These are phyloP conservation scores for Urocitellus parryii DNA, from an alignment of 2,113 vertebrate genomes.

Conservation along the genomic window DNA sequence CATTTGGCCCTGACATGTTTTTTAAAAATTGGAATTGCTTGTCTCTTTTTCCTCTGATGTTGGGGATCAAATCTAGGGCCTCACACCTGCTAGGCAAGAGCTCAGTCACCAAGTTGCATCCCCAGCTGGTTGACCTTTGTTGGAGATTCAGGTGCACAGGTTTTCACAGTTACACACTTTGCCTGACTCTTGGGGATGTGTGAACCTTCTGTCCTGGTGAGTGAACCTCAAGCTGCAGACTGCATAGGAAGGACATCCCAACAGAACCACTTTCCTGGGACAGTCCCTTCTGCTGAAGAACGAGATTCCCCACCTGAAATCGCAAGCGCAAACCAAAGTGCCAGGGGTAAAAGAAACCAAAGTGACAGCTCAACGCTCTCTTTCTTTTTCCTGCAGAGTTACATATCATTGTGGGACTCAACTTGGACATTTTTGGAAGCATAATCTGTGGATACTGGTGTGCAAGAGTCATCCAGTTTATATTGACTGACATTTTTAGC, in stretches of 20 bases:
- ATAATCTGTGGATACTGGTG: slow-evolving; percentile 56
- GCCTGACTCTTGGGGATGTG: background rate
- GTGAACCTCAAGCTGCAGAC: background rate
- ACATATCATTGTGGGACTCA: background rate
- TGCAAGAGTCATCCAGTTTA: slow-evolving; percentile 61
- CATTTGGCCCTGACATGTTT: slow-evolving; percentile 6
- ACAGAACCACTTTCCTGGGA: background rate
- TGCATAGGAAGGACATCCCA: background rate
- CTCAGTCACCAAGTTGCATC: background rate
- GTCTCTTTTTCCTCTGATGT: too few relatives aligned
- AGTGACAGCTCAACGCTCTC: background rate
- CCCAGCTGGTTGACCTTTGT: background rate
- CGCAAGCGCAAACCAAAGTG: background rate
- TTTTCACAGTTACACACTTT: background rate
- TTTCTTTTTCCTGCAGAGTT: slow-evolving; percentile 47
- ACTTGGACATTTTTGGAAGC: slow-evolving; percentile 59
- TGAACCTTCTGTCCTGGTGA: background rate
- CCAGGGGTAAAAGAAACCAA: background rate
- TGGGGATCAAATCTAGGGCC: background rate
- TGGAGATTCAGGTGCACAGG: background rate
- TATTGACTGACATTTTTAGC: slow-evolving; percentile 70
- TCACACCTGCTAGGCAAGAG: background rate
- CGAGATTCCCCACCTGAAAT: background rate
- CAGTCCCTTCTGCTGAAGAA: background rate
- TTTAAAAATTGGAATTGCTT: background rate